Evolutionary conservation across 2,797 vertebrate species (phyloP).

Genomic region (Cirrhinus molitorella): DNA sequence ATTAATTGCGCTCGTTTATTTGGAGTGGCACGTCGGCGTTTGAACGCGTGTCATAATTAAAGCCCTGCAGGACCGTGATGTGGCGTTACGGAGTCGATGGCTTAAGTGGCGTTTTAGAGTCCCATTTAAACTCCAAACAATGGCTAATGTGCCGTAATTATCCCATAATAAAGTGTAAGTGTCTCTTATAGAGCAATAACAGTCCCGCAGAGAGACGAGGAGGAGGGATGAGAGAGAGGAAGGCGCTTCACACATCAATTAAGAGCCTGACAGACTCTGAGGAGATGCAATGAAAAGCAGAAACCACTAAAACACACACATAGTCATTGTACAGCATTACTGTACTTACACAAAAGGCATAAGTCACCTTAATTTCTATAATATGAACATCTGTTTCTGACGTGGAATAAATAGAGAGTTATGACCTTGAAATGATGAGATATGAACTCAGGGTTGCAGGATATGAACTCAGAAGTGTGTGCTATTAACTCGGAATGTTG

Average conservation of each 20-base stretch:
- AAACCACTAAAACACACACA: background rate
- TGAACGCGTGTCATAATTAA: constrained; percentile 72
- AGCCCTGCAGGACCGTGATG: constrained; percentile 64
- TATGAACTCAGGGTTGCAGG: accelerated
- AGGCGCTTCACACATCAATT: constrained; percentile 58
- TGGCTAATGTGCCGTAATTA: constrained; percentile 71
- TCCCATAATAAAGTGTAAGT: constrained; percentile 69
- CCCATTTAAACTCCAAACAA: constrained; percentile 64
- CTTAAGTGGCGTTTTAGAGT: constrained; percentile 63
- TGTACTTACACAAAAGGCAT: background rate
- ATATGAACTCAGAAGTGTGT: accelerated
- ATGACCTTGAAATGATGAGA: accelerated
- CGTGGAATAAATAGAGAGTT: no score
- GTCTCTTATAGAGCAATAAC: constrained; percentile 60
- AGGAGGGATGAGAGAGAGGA: constrained; percentile 12
- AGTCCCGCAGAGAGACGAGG: constrained; percentile 28
- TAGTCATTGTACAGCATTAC: background rate
- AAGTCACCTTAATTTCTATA: background rate
- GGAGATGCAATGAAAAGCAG: constrained; percentile 9
- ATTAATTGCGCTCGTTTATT: constrained; percentile 77
- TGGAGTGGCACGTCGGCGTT: constrained; percentile 62
- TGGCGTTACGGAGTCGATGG: constrained; percentile 58
- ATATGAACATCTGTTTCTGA: no score
- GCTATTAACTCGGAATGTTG: accelerated
- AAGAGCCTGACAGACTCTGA: constrained; percentile 57